Conservation (phyloP, 2,888 invertebrate species). For the Microctonus hyperodae region DNA sequence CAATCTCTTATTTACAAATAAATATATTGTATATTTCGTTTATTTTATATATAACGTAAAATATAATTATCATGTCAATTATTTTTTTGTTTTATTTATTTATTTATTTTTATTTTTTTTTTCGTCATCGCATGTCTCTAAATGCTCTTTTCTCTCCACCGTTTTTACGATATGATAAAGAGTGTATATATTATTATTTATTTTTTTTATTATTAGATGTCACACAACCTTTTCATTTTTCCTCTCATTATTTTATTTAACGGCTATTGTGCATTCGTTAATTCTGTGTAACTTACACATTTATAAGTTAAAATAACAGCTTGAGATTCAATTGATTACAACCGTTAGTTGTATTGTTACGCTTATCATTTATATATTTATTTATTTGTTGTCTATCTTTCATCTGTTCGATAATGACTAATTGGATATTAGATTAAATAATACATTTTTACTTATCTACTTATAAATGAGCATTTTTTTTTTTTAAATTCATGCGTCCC, state of each 20-base stretch:
- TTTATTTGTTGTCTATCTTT: constrained; percentile 5
- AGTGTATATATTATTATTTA: too few species aligned
- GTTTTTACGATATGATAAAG: background rate
- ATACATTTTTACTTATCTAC: background rate
- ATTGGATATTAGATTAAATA: background rate
- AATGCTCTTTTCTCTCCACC: background rate
- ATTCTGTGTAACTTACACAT: too few species aligned
- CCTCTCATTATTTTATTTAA: too few species aligned
- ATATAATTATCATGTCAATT: background rate
- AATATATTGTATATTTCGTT: constrained; percentile 13
- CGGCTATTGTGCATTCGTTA: too few species aligned
- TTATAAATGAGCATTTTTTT: too few species aligned
- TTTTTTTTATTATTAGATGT: too few species aligned
- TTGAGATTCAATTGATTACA: too few species aligned
- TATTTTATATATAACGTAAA: constrained; percentile 1
- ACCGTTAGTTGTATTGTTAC: background rate
- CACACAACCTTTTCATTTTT: too few species aligned
- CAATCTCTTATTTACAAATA: constrained; percentile 14
- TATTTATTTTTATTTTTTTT: background rate
- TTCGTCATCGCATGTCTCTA: background rate
- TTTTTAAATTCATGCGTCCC: too few species aligned
- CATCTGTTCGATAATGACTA: background rate
- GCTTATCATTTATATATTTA: constrained; percentile 19
- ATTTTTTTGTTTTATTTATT: background rate
- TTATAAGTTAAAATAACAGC: too few species aligned